These are phyloP conservation scores for Vidua chalybeata DNA, from an alignment of 2,113 vertebrate species.

Conservation along the genomic window DNA sequence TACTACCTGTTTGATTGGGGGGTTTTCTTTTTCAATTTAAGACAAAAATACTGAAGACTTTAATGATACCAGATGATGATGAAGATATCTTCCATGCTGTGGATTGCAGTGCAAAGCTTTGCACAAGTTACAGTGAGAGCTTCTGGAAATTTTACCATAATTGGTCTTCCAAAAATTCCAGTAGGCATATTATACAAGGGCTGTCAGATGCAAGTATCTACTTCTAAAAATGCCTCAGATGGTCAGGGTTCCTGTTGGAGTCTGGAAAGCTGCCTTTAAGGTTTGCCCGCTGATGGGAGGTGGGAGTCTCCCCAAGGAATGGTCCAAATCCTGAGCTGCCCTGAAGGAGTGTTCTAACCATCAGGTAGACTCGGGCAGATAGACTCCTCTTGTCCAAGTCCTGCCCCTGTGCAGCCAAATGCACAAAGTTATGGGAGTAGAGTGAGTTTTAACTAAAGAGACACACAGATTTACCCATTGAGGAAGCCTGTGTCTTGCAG, in stretches of 20 bases:
- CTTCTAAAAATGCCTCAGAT: not conserved
- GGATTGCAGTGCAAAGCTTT: not conserved
- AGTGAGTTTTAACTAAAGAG: not conserved
- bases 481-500: not conserved
- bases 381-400: not conserved
- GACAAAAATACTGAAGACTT: not conserved
- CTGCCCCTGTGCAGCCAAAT: not conserved
- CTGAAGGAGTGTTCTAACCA: not conserved
- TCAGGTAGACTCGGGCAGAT: not conserved
- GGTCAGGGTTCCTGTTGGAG: not conserved
- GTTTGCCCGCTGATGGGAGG: not conserved
- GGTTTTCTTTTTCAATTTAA: not conserved
- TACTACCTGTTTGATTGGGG: not conserved
- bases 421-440: not conserved
- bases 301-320: not conserved
- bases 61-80: not conserved
- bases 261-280: not conserved
- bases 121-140: not conserved
- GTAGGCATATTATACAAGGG: not conserved
- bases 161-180: not conserved
- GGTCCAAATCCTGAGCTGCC: not conserved
- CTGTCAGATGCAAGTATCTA: not conserved
- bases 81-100: not conserved
- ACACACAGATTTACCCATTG: not conserved
- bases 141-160: not conserved